Evolutionary conservation across 2,113 vertebrate species (phyloP).

Genomic region (Ciconia boyciana): DNA sequence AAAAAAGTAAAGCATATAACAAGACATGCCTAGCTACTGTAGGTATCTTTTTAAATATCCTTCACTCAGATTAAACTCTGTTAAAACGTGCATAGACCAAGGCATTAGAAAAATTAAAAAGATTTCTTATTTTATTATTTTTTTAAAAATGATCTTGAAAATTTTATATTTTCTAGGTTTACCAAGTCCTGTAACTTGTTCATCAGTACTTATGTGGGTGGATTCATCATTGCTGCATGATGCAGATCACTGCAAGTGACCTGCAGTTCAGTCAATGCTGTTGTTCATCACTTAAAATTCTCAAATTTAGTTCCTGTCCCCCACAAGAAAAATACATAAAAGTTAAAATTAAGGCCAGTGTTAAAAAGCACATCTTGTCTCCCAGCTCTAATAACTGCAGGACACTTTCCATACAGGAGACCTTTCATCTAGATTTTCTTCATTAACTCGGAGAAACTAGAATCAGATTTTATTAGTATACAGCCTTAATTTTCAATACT

Average conservation of each 20-base stretch:
- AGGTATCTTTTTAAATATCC: slow-evolving; percentile 13
- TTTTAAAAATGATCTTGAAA: slow-evolving; percentile 31
- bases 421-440: background rate
- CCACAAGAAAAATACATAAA: background rate
- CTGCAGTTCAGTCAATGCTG: background rate
- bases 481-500: slow-evolving; percentile 12
- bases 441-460: slow-evolving; percentile 13
- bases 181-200: background rate
- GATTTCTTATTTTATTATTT: background rate
- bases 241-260: background rate
- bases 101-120: slow-evolving; percentile 54
- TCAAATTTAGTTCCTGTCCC: background rate
- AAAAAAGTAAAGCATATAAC: background rate
- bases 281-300: background rate
- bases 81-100: slow-evolving; percentile 59
- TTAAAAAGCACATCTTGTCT: background rate
- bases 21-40: slow-evolving; percentile 4
- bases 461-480: background rate
- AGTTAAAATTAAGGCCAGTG: slow-evolving; percentile 25
- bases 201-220: background rate
- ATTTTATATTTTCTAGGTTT: background rate
- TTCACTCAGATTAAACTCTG: slow-evolving; percentile 29
- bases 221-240: background rate
- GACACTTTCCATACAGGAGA: background rate
- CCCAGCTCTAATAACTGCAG: background rate